These are phyloP conservation scores for Labroides dimidiatus DNA, from an alignment of 2,797 vertebrate species.

Conservation along the genomic window DNA sequence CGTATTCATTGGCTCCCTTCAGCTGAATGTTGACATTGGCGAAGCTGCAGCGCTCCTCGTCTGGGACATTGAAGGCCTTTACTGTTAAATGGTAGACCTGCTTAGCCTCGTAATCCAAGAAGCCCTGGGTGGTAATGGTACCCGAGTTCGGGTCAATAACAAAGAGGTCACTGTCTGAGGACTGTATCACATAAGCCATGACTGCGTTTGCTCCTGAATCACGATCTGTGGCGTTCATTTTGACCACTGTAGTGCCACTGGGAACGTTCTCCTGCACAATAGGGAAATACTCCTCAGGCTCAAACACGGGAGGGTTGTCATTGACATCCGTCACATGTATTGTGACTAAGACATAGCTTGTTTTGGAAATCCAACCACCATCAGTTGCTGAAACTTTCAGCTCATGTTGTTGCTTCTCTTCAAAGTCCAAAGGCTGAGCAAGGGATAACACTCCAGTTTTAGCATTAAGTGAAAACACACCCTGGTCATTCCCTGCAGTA, in stretches of 20 bases:
- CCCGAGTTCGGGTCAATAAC: constrained; percentile 97
- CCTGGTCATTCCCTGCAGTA: constrained; percentile 89
- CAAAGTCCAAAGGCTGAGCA: constrained; percentile 90
- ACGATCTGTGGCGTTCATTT: constrained; percentile 89
- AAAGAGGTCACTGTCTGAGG: constrained; percentile 97
- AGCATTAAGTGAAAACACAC: constrained; percentile 89
- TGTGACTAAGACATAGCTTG: constrained; percentile 90
- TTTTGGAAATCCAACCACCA: constrained; percentile 95
- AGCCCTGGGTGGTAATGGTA: constrained; percentile 96
- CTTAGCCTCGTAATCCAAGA: constrained; percentile 97
- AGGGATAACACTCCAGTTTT: constrained; percentile 91
- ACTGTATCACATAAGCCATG: constrained; percentile 93
- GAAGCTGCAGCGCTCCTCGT: constrained; percentile 96
- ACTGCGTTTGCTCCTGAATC: constrained; percentile 93
- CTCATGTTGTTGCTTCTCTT: constrained; percentile 89
- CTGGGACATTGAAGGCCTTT: constrained; percentile 97
- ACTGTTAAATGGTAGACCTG: constrained; percentile 95
- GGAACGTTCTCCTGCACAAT: constrained; percentile 95
- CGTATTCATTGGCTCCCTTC: constrained; percentile 96
- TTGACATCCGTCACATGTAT: constrained; percentile 93
- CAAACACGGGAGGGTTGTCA: constrained; percentile 93
- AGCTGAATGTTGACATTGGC: constrained; percentile 93
- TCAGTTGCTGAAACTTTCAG: constrained; percentile 91
- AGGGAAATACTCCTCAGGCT: constrained; percentile 91
- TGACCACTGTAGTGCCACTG: constrained; percentile 95